Conservation (phyloP, 2,888 invertebrate species). For the Sarcophaga caerulescens region DNA sequence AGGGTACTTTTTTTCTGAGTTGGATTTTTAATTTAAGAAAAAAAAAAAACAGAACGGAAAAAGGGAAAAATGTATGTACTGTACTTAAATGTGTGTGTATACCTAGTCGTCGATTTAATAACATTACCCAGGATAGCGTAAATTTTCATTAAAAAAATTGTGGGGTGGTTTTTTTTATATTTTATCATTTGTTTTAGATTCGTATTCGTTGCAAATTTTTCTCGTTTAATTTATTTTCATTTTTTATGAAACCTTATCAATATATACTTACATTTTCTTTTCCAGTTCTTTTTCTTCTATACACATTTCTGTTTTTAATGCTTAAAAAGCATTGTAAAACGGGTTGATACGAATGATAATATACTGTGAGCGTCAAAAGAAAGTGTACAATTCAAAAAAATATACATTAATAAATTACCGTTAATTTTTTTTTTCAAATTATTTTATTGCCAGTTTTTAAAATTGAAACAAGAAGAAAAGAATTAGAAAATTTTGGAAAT, state of each 20-base stretch:
- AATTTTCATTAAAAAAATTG: slow-evolving; percentile 45
- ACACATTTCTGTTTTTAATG: slow-evolving; percentile 9
- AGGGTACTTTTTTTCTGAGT: slow-evolving; percentile 44
- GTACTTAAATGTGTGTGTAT: slow-evolving; percentile 42
- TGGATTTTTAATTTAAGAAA: slow-evolving; percentile 56
- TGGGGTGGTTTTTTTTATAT: slow-evolving; percentile 53
- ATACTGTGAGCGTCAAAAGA: no score
- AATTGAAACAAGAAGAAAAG: no score
- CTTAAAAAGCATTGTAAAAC: slow-evolving; percentile 18
- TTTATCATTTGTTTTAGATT: slow-evolving; percentile 40
- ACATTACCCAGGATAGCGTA: slow-evolving; percentile 50
- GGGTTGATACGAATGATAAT: slow-evolving; percentile 1
- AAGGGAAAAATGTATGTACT: slow-evolving; percentile 34
- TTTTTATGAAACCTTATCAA: slow-evolving; percentile 22
- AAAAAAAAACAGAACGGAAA: slow-evolving; percentile 28
- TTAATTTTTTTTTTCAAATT: no score
- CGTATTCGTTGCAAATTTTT: slow-evolving; percentile 35
- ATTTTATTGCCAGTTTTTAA: no score
- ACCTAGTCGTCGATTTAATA: slow-evolving; percentile 44
- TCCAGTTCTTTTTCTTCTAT: background rate
- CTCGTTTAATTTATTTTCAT: background rate
- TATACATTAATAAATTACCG: no score
- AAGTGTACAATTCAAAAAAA: no score
- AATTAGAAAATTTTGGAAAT: no score
- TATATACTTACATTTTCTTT: slow-evolving; percentile 9